Conservation (phyloP, 2,797 vertebrate genomes). For the Margarornis squamiger region DNA sequence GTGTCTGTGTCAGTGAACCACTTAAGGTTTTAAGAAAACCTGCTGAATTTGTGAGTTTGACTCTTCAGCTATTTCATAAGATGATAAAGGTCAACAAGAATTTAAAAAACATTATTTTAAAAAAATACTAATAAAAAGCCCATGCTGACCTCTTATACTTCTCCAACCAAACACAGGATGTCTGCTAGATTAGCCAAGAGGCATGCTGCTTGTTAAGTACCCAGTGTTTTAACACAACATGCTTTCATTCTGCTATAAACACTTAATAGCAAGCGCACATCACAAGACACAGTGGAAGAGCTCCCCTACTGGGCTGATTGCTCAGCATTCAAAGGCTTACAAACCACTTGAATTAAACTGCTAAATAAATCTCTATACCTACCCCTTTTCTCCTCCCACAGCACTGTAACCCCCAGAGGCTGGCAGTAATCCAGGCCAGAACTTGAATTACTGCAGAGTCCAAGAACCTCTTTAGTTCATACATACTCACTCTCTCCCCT, state of each 20-base stretch:
- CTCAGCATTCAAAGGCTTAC: slow-evolving; percentile 42
- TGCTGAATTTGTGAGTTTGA: background rate
- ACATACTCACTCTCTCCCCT: background rate
- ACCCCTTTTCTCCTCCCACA: background rate
- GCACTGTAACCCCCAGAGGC: background rate
- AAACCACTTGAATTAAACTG: slow-evolving; percentile 15
- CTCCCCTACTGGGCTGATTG: slow-evolving; percentile 57
- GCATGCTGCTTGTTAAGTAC: background rate
- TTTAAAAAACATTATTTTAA: background rate
- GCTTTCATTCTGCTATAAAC: slow-evolving; percentile 53
- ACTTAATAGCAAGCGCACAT: background rate
- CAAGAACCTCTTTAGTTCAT: background rate
- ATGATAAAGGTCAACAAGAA: background rate
- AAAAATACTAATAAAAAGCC: background rate
- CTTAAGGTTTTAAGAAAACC: background rate
- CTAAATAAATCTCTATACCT: slow-evolving; percentile 13
- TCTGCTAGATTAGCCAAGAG: slow-evolving; percentile 11
- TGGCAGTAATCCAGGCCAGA: slow-evolving; percentile 32
- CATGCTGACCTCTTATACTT: background rate
- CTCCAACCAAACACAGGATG: background rate
- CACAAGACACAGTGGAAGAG: slow-evolving; percentile 12
- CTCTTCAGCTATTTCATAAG: background rate
- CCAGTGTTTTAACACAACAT: slow-evolving; percentile 41
- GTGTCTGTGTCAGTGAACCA: background rate
- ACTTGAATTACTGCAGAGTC: background rate